Evolutionary conservation across 2,888 invertebrate genomes (phyloP), one percentile per base, ranked within the genome.

Genomic region (Erebia ligea): DNA sequence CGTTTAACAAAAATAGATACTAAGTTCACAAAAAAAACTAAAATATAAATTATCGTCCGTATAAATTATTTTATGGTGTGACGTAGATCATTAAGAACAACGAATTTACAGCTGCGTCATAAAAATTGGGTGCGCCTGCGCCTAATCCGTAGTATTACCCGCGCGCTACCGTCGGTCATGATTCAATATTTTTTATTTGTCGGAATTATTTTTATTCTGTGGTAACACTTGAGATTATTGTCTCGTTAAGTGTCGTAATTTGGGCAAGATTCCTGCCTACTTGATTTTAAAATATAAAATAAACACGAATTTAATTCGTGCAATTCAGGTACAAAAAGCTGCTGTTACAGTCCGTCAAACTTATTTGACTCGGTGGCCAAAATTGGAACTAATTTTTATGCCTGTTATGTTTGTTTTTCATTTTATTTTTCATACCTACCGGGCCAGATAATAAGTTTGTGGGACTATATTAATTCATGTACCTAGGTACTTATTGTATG

Each of bases 61-160:
- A 86, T 88, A 89, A 87, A 88, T 88, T 70, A 71, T 66, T 71
- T 74, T 84, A 84, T 77, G 54, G 80, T 79, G 77, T 79, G 82
- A 84, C 83, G 85, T 82, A 72, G 79, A 78, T 82, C 84, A 88
- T 88, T 84, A 85, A 85, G 83, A 83, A 84, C 82, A 84, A 83
- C 83, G 79, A 84, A 87, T 89, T 90, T 89, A 91, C 86, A 85
- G 81, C 84, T 80, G 76, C 80, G 87, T 90, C 88, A 85, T 91
- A 91, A 92, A 92, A 84, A 89, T 89, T 88, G 87, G 86, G 77
- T 85, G 86, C 84, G 86, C 86, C 81, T 82, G 87, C 83, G 84
- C 76, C 79, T 90, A 91, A 91, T 85, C 87, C 83, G 68, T 45
- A 75, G 88, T 78, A 85, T 90, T 88, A 89, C 79, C 76, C 79